A percentile compares a stretch with the other conserved stretches of the same genome.
phyloP scores from a whole-genome alignment of 2,797 vertebrate genomes.

The Spheniscus humboldti region DNA sequence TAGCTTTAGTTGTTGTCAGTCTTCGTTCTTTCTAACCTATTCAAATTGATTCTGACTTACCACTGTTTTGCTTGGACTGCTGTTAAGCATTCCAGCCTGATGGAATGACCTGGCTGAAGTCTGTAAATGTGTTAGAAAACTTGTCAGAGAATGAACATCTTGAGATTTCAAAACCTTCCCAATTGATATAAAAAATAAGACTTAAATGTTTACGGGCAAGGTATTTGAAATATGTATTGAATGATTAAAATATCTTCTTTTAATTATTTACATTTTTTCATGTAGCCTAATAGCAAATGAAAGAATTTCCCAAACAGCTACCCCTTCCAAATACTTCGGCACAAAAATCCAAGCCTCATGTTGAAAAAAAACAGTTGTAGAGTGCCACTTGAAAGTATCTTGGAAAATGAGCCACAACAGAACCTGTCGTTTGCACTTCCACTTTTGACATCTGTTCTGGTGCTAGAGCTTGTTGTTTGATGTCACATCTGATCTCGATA shows the following conservation, averaged over 20 bases:
- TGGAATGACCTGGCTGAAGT: not conserved
- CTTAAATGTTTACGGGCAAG: not conserved
- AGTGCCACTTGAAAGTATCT: not conserved
- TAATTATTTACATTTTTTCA: not conserved
- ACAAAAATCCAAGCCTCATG: not conserved
- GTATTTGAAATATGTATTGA: not conserved
- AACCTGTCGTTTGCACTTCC: not conserved
- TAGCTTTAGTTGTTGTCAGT: not conserved
- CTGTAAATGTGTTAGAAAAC: not conserved
- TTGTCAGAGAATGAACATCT: not conserved
- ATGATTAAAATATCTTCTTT: not conserved
- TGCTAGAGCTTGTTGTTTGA: not conserved
- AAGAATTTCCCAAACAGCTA: not conserved
- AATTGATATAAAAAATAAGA: not conserved
- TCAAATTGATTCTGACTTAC: not conserved
- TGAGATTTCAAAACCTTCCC: not conserved
- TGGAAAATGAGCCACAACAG: not conserved
- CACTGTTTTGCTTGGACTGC: not conserved
- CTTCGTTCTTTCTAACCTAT: not conserved
- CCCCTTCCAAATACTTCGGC: not conserved
- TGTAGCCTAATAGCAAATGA: not conserved
- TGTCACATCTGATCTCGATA: not conserved
- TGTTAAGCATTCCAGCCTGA: not conserved
- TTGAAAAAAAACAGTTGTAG: not conserved
- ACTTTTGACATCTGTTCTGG: not conserved